Evolutionary conservation across 2,888 invertebrate genomes (phyloP).

Genomic region (Scaptomyza reducta): DNA sequence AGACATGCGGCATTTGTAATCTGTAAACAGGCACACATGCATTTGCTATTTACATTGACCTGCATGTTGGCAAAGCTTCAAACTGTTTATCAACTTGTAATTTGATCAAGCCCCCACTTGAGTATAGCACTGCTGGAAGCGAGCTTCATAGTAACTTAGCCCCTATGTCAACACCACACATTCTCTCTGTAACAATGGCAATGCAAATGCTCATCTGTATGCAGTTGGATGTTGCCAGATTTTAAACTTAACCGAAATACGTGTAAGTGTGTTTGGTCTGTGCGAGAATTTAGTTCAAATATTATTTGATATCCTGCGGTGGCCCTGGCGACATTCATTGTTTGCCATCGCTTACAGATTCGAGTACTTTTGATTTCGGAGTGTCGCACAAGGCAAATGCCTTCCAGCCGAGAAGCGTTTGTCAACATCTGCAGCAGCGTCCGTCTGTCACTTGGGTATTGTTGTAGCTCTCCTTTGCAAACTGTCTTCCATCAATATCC

Average conservation of each 20-base stretch:
- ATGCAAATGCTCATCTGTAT: conserved; percentile 54
- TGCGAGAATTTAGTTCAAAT: conserved; percentile 65
- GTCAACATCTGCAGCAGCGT: conserved; percentile 56
- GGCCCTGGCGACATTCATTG: conserved; percentile 65
- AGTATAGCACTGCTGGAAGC: conserved; percentile 5
- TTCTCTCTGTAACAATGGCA: conserved; percentile 16
- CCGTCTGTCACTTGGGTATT: conserved; percentile 69
- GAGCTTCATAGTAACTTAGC: conserved; percentile 3
- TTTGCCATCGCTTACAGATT: conserved; percentile 67
- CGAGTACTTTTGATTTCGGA: conserved; percentile 64
- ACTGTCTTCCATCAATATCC: conserved; percentile 7
- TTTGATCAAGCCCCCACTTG: conserved; percentile 46
- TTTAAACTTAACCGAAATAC: conserved; percentile 48
- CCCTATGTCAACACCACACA: conserved; percentile 45
- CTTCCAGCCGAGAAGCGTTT: conserved; percentile 40
- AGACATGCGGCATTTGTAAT: conserved; percentile 22
- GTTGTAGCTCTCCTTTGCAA: conserved; percentile 36
- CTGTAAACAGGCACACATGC: conserved; percentile 51
- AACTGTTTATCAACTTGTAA: conserved; percentile 61
- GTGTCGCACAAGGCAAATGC: conserved; percentile 40
- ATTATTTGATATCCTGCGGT: conserved; percentile 79
- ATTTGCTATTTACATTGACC: conserved; percentile 61
- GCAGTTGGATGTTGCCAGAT: conserved; percentile 37
- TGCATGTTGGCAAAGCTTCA: conserved; percentile 48
- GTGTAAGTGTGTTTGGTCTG: conserved; percentile 6